Base-by-base conservation (phyloP, 2,113 vertebrate species). In the Periophthalmodon schlosseri region DNA sequence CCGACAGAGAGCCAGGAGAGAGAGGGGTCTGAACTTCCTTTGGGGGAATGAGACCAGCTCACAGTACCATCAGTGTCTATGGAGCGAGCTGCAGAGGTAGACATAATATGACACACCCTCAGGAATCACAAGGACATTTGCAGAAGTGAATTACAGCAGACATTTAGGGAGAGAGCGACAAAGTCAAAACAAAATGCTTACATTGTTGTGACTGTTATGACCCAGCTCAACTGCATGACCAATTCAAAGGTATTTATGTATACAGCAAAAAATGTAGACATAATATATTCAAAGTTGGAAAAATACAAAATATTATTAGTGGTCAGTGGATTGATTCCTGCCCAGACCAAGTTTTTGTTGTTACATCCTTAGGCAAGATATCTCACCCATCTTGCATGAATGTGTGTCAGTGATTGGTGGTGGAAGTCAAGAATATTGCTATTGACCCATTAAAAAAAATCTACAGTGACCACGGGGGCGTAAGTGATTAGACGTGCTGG, bases 1-100 rank as follows among this genome's bases (percentile, higher is more conserved):
- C 47, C 63, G 63, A 65, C 34, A 49, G 28, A 66, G 75, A 72
- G 73, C 66, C 82, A 82, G 87, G 91, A 91, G 85, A 77, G 58
- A 76, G 74, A 21, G 67, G 20, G 11, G 10, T 61, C 36, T 28
- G 36, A 21, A n/a, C 44, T 74, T 75, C 73, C 75, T 70, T 65
- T 2, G 68, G 56, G 61, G 64, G 67, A 80, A 78, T n/a, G 1
- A 36, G 46, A 10, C 68, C 69, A 73, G 72, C 80, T 85, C 60
- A 73, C 58, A 71, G 66, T 18, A 28, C 3, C 56, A 54, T 63
- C 70, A 13, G 67, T 68, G 83, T 73, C 65, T 84, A 63, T 74
- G 74, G 70, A 73, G 15, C 16, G 54, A 20, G 61, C 77, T 82
- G 56, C 0, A 57, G 72, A 13, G 69, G 74, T 77, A 82, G 73